Evolutionary conservation across 2,888 invertebrate genomes (phyloP).

Genomic region (Tipula unca): DNA sequence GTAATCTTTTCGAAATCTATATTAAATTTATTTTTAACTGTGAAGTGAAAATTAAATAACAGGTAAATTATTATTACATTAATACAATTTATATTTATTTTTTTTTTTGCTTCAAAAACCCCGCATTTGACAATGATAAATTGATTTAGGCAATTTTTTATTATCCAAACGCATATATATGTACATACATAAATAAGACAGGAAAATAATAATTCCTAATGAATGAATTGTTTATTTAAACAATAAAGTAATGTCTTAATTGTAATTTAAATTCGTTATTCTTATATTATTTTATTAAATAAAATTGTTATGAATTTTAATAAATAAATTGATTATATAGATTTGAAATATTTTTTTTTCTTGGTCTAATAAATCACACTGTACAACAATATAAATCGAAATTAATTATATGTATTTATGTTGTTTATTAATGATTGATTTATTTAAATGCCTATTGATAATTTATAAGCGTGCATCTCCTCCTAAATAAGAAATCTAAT

Average conservation of each 20-base stretch:
- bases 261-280: background rate
- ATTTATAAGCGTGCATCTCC: no score
- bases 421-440: no score
- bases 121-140: background rate
- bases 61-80: constrained; percentile 8
- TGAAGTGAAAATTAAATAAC: background rate
- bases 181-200: background rate
- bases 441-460: no score
- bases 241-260: background rate
- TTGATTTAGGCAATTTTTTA: background rate
- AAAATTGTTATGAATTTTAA: background rate
- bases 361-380: background rate
- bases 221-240: background rate
- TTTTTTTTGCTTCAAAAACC: background rate
- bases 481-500: no score
- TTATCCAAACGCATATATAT: background rate
- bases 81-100: background rate
- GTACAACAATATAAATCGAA: background rate
- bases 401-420: background rate
- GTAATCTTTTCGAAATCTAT: background rate
- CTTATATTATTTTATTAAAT: background rate
- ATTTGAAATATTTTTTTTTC: background rate
- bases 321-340: background rate
- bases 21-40: background rate
- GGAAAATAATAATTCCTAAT: background rate